Evolutionary conservation across 2,888 invertebrate genomes (phyloP), one percentile per base, ranked within the genome.

Genomic region (Mythimna impura): DNA sequence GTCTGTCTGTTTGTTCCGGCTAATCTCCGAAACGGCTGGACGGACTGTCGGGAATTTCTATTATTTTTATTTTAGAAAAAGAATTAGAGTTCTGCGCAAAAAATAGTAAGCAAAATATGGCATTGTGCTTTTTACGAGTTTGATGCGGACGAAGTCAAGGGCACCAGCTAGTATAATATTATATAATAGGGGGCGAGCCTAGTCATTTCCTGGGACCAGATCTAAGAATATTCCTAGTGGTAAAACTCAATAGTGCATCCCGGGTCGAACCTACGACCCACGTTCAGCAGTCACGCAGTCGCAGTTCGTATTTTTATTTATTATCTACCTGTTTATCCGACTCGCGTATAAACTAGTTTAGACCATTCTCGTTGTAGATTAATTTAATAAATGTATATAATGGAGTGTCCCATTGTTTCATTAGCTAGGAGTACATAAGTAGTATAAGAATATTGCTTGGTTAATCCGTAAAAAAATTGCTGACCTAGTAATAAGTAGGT

Each of bases 341-440:
- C 62, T 73, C n/a, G 47, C n/a, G 10, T 25, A 17, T n/a, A 72
- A 72, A 62, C 73, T 62, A 36, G 47, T 55, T 63, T 36, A 55
- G 47, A 55, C n/a, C 25, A 62, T 62, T 17, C 47, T 47, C 55
- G 62, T 47, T 47, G 17, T 61, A 71, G n/a, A 36, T 60, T 61
- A 61, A 43, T 61, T 57, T 47, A 47, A 20, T 71, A 54, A 47
- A 30, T 30, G 20, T 61, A 22, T 47, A 9, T 34, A 71, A 52
- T 36, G 14, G n/a, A 55, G n/a, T 50, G n/a, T 25, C 36, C 43
- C 17, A 47, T 17, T 17, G 14, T 50, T 62, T 47, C 17, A 57
- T 40, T 22, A 30, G 36, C 36, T 47, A 25, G 12, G 25, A 36
- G 7, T 50, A 8, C 10, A 14, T 50, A 14, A 50, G 36, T 62